These are phyloP conservation scores for Cuniculus paca DNA, from an alignment of 2,797 vertebrate genomes.

Conservation along the genomic window DNA sequence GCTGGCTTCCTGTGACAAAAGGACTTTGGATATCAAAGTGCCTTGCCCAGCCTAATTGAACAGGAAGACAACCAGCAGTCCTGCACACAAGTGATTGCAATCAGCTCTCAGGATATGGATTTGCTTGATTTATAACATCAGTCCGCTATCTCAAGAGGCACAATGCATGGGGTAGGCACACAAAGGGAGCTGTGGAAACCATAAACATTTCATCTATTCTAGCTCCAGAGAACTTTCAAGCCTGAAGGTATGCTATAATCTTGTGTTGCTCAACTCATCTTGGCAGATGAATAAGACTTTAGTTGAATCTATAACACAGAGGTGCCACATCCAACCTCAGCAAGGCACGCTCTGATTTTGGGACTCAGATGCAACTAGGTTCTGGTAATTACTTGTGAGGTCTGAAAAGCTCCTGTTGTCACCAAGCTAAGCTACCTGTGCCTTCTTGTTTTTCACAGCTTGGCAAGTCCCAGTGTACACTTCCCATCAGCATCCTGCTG, in stretches of 20 bases:
- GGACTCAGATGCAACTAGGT: slow-evolving; percentile 32
- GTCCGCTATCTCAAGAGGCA: not conserved
- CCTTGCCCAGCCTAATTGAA: not conserved
- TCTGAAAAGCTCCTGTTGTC: slow-evolving; percentile 8
- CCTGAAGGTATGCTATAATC: slow-evolving; percentile 56
- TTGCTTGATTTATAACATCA: not conserved
- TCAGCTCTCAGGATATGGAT: not conserved
- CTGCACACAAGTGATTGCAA: not conserved
- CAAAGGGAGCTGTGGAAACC: not conserved
- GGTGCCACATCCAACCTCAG: not conserved
- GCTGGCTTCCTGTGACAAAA: slow-evolving; percentile 53
- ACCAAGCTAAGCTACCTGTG: slow-evolving; percentile 60
- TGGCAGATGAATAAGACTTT: slow-evolving; percentile 61
- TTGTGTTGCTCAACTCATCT: not conserved
- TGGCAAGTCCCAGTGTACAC: not conserved
- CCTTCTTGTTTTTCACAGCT: slow-evolving; percentile 40
- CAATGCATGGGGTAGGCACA: not conserved
- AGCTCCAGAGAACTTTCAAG: slow-evolving; percentile 44
- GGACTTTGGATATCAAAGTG: slow-evolving; percentile 24
- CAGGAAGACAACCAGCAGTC: not conserved
- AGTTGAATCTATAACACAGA: slow-evolving; percentile 42
- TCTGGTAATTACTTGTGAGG: slow-evolving; percentile 54
- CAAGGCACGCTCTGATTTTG: slow-evolving; percentile 31
- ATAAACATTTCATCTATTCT: slow-evolving; percentile 53
- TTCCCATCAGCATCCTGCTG: not conserved